A percentile compares a stretch with the other conserved stretches of the same genome.
Conservation (phyloP, 2,113 vertebrate genomes). For the Pycnonotus jocosus region DNA sequence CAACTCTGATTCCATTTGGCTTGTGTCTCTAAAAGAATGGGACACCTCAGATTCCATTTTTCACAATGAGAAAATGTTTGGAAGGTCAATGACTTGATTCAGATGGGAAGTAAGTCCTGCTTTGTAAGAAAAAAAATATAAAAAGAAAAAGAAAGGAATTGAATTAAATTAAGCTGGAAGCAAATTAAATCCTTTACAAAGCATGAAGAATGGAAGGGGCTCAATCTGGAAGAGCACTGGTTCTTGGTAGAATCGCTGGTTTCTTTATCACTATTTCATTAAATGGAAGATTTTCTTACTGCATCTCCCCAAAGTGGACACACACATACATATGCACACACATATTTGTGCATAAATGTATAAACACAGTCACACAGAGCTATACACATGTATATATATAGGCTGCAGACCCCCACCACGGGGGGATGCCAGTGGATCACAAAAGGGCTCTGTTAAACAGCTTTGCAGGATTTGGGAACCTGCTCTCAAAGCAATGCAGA, state of each 20-base stretch:
- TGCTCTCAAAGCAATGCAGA: background rate
- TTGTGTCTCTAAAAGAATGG: background rate
- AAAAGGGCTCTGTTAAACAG: background rate
- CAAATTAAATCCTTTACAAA: background rate
- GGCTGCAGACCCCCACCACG: background rate
- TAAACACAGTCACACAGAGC: background rate
- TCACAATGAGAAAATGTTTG: background rate
- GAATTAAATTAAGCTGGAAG: background rate
- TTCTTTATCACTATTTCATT: constrained; percentile 7
- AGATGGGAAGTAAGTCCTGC: background rate
- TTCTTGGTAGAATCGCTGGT: background rate
- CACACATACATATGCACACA: background rate
- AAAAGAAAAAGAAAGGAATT: background rate
- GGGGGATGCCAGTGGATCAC: background rate
- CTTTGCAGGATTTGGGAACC: background rate
- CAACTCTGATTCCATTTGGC: background rate
- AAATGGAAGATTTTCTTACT: constrained; percentile 28
- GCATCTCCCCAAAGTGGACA: background rate
- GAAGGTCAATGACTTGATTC: background rate
- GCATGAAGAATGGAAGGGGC: background rate
- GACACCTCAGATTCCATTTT: background rate
- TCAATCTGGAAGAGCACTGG: background rate
- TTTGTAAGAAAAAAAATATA: background rate
- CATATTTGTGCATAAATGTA: background rate
- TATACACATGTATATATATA: background rate